These are phyloP conservation scores for Ardeotis arabs DNA, from an alignment of 2,113 vertebrate species.

Conservation along the genomic window DNA sequence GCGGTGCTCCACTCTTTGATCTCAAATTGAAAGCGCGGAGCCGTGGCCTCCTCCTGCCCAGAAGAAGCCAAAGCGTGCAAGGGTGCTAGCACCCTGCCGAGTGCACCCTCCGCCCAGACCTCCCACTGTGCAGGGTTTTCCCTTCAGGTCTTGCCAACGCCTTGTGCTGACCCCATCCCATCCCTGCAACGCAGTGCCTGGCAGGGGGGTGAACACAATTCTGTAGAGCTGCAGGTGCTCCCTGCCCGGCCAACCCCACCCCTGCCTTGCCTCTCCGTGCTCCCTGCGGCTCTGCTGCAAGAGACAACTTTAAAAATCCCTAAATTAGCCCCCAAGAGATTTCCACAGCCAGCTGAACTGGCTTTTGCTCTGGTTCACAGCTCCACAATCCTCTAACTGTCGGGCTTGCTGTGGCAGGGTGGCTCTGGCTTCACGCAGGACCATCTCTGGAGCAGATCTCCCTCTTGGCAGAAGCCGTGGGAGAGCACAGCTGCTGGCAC, in stretches of 20 bases:
- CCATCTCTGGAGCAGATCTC: not conserved
- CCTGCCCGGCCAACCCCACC: not conserved
- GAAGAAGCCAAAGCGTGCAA: not conserved
- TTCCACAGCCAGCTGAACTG: not conserved
- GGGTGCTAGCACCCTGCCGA: not conserved
- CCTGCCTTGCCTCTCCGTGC: not conserved
- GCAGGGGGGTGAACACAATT: not conserved
- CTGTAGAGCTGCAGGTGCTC: slow-evolving; percentile 22
- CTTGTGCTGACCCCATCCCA: not conserved
- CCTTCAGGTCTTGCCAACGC: not conserved
- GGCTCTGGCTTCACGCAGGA: not conserved
- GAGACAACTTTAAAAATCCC: not conserved
- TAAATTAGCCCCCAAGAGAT: not conserved
- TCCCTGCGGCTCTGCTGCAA: not conserved
- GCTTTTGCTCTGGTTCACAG: slow-evolving; percentile 41
- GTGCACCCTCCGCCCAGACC: not conserved
- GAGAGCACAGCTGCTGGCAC: not conserved
- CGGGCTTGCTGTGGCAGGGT: not conserved
- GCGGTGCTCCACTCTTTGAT: not conserved
- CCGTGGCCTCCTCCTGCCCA: slow-evolving; percentile 25
- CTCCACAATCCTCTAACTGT: not conserved
- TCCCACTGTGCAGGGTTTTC: not conserved
- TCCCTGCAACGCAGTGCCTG: not conserved
- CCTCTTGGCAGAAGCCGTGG: not conserved
- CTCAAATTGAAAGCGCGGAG: not conserved